A percentile compares a stretch with the other conserved stretches of the same genome.
Conservation (phyloP, 2,888 invertebrate genomes). For the Tridacna gigas region DNA sequence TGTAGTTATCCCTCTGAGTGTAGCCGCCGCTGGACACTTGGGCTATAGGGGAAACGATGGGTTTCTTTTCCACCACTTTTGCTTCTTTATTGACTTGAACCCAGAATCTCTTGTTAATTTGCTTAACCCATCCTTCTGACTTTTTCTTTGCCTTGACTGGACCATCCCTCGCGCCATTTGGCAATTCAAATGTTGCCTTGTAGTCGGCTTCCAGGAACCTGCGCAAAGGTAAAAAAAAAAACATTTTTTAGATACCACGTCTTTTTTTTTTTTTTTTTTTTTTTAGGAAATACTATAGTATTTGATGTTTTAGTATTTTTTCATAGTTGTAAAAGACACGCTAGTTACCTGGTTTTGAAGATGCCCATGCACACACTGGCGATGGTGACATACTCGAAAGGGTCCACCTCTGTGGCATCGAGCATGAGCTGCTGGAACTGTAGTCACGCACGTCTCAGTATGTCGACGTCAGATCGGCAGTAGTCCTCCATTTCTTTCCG, state of each 20-base stretch:
- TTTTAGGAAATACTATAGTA: too few relatives aligned
- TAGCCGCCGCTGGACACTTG: slow-evolving; percentile 52
- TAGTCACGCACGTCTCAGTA: slow-evolving; percentile 40
- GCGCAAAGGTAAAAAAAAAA: slow-evolving; percentile 25
- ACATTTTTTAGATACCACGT: too few relatives aligned
- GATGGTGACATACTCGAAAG: slow-evolving; percentile 46
- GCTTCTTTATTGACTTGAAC: too few relatives aligned
- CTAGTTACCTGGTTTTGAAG: slow-evolving; percentile 28
- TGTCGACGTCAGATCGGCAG: slow-evolving; percentile 43
- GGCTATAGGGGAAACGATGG: slow-evolving; percentile 33
- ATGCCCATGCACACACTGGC: slow-evolving; percentile 48
- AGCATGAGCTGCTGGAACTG: slow-evolving; percentile 38
- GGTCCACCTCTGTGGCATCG: slow-evolving; percentile 38
- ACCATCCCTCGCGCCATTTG: slow-evolving; percentile 17
- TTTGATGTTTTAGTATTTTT: too few relatives aligned
- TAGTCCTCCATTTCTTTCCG: slow-evolving; percentile 42
- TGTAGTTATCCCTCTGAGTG: slow-evolving; percentile 35
- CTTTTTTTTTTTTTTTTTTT: too few relatives aligned
- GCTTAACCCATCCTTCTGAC: neutral
- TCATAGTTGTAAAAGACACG: too few relatives aligned
- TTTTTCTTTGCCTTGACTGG: neutral
- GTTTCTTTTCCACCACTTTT: slow-evolving; percentile 24
- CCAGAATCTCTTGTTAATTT: neutral
- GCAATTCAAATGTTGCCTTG: too few relatives aligned
- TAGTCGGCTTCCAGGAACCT: slow-evolving; percentile 49